Percentiles rank a stretch among this genome's conserved stretches.
These are phyloP conservation scores for Amphimedon queenslandica DNA, from an alignment of 37 sponge, comb jelly and placozoan species.

Conservation along the genomic window DNA sequence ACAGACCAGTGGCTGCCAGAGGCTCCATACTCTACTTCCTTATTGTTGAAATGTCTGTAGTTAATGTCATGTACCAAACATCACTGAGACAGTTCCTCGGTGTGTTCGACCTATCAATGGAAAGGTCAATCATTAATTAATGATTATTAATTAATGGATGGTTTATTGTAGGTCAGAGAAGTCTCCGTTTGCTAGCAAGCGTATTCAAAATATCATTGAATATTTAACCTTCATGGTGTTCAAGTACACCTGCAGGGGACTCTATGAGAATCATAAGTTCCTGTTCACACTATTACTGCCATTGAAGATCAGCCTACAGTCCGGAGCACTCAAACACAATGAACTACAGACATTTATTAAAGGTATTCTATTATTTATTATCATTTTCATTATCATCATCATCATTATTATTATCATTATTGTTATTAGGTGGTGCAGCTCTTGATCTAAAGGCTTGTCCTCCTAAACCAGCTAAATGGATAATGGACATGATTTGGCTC, in stretches of 20 bases:
- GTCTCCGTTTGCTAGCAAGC: conserved; percentile 84
- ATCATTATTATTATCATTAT: not conserved
- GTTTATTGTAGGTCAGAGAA: conserved; percentile 65
- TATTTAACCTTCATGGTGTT: conserved; percentile 92
- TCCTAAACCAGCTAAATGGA: conserved; percentile 93
- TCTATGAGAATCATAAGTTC: conserved; percentile 98
- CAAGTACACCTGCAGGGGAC: conserved; percentile 84
- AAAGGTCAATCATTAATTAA: conserved; percentile 41
- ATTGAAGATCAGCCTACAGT: conserved; percentile 91
- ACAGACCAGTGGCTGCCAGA: conserved; percentile 92
- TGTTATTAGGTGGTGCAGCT: conserved; percentile 87
- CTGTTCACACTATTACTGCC: conserved; percentile 96
- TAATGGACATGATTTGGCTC: conserved; percentile 96
- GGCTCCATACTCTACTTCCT: conserved; percentile 98
- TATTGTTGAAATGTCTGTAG: conserved; percentile 99
- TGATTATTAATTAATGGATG: not conserved
- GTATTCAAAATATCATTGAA: conserved; percentile 89
- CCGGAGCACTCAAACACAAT: conserved; percentile 74
- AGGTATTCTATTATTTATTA: conserved; percentile 25
- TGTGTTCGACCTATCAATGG: conserved; percentile 91
- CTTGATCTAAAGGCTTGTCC: conserved; percentile 91
- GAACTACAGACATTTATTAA: conserved; percentile 94
- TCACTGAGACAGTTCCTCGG: conserved; percentile 93
- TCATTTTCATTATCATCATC: not conserved
- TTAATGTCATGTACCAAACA: conserved; percentile 98